phyloP scores from a whole-genome alignment of 2,113 vertebrate genomes.

The Pseudonaja textilis region DNA sequence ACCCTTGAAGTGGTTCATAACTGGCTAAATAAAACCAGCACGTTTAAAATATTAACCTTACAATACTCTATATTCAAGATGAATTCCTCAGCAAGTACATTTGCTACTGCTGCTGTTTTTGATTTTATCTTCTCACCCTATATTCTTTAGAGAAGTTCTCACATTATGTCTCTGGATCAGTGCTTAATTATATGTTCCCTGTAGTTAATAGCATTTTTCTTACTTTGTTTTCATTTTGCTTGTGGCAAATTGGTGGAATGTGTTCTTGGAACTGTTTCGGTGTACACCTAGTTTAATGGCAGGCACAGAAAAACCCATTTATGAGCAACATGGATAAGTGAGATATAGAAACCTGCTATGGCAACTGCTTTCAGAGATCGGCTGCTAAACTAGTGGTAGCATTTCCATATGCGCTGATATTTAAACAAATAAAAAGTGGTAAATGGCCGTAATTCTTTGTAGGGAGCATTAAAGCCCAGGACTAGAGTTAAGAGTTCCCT shows the following conservation, averaged over 20 bases:
- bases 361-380: background rate
- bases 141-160: background rate
- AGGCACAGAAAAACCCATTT: background rate
- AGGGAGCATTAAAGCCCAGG: background rate
- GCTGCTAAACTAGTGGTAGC: background rate
- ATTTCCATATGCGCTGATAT: background rate
- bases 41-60: background rate
- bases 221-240: background rate
- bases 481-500: background rate
- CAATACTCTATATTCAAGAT: background rate
- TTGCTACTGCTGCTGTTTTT: background rate
- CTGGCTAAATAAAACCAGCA: background rate
- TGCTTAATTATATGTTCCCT: background rate
- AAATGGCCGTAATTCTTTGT: background rate
- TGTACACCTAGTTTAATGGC: background rate
- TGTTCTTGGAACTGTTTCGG: background rate
- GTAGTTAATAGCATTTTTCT: background rate
- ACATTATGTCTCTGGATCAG: background rate
- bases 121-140: background rate
- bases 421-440: background rate
- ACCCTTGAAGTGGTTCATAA: background rate
- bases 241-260: background rate
- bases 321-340: background rate
- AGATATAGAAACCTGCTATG: background rate
- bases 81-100: background rate